Conservation (phyloP, 2,888 invertebrate genomes). For the Pachliopta kotzebuea region DNA sequence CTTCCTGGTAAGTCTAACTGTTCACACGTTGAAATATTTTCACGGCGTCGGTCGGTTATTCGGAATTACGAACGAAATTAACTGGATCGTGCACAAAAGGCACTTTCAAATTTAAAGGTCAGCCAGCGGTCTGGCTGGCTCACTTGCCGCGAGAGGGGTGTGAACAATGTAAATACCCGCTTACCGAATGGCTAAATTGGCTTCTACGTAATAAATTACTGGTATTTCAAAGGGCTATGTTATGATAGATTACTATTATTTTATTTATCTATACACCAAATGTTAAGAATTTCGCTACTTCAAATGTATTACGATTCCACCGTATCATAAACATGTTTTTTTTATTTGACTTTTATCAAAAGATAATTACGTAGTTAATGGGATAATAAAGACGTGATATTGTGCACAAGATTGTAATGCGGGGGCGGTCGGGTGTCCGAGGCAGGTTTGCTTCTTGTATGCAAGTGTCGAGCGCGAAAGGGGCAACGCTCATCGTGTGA, state of each 20-base stretch:
- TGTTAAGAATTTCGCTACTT: too few species aligned
- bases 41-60: slow-evolving; percentile 28
- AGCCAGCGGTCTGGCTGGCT: slow-evolving; percentile 57
- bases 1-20: slow-evolving; percentile 62
- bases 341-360: too few species aligned
- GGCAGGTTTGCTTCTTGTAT: slow-evolving; percentile 33
- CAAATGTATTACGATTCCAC: too few species aligned
- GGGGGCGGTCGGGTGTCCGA: slow-evolving; percentile 42
- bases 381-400: slow-evolving; percentile 26
- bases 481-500: slow-evolving; percentile 79
- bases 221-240: background rate
- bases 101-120: slow-evolving; percentile 53
- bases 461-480: slow-evolving; percentile 34
- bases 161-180: slow-evolving; percentile 1
- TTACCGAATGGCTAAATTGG: slow-evolving; percentile 1
- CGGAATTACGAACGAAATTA: slow-evolving; percentile 47
- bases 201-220: background rate
- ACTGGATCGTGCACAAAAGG: slow-evolving; percentile 38
- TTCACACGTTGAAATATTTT: slow-evolving; percentile 44
- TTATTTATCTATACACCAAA: background rate
- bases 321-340: too few species aligned
- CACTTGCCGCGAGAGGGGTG: slow-evolving; percentile 46
- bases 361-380: slow-evolving; percentile 7
- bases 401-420: slow-evolving; percentile 51
- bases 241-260: background rate